Base-by-base conservation (phyloP, 2,888 invertebrate genomes). In the Odontomyia ornata region DNA sequence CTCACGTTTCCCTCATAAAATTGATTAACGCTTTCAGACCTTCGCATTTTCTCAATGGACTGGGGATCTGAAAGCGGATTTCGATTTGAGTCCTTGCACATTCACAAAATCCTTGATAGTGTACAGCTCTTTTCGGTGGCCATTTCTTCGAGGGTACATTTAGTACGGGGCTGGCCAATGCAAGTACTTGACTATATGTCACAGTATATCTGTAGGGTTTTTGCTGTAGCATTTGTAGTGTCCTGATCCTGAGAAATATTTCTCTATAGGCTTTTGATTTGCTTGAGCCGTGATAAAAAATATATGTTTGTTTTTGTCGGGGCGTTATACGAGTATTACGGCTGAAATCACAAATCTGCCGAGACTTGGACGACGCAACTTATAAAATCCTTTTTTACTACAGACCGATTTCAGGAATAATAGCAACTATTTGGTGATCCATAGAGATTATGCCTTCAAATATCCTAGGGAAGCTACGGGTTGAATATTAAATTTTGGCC, bases 1-100 rank as follows among this genome's bases (percentile, higher is more conserved):
- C 76, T 78, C 78, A 78, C 78, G 78, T 78, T 72, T 75, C 57
- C 69, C 56, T 75, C 78, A 78, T 78, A 78, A 78, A 78, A 78
- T 77, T 78, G 78, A 78, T 77, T 78, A 78, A 78, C 78, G 78
- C 65, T 77, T 78, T 69, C 25, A 56, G 65, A 25, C 57, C 36
- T 36, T 36, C 18, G 28, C 36, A 36, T 47, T 28, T 28, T 30
- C 30, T 30, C 30, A 46, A 47, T 69, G 69, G 30, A 23, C 69
- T 43, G 47, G 21, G 69, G 69, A 69, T 46, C 47, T 25, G 15
- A 43, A 69, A 18, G 15, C 46, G 69, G 69, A 69, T 69, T 69
- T 47, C 47, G 46, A 46, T 69, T 23, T 46, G 25, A 69, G 30
- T 23, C 69, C 69, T 23, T 25, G 1, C 25, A 46, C 69, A 46